These are phyloP conservation scores for Hemichromis elongatus DNA, from an alignment of 2,113 vertebrate genomes.

Conservation along the genomic window DNA sequence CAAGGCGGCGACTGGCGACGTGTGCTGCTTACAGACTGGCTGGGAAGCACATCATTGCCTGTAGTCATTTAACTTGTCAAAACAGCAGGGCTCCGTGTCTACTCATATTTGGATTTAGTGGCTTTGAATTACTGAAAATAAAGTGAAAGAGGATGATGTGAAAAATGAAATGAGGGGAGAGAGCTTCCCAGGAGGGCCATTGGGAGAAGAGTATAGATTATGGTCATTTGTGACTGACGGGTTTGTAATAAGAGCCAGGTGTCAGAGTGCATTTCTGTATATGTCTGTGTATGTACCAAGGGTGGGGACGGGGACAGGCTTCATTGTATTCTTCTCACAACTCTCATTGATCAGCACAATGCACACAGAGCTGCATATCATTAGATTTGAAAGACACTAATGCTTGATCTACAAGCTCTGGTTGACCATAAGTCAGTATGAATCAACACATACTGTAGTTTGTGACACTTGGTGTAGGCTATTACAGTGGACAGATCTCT, in stretches of 20 bases:
- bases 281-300: not conserved
- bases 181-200: slow-evolving; percentile 46
- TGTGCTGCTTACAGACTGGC: slow-evolving; percentile 63
- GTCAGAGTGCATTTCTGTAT: slow-evolving; percentile 28
- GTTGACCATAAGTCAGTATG: not conserved
- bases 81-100: slow-evolving; percentile 60
- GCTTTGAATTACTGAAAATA: slow-evolving; percentile 61
- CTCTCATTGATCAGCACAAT: slow-evolving; percentile 25
- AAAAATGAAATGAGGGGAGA: slow-evolving; percentile 50
- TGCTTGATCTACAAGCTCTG: not conserved
- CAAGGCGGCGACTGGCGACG: slow-evolving; percentile 35
- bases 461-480: not conserved
- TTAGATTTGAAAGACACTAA: not conserved
- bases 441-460: not conserved
- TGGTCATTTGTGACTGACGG: slow-evolving; percentile 51
- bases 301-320: not conserved
- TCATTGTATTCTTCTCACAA: slow-evolving; percentile 32
- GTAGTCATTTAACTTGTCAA: slow-evolving; percentile 73
- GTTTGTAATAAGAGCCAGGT: slow-evolving; percentile 44
- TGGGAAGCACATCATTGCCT: slow-evolving; percentile 61
- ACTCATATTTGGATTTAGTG: slow-evolving; percentile 55
- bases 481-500: not conserved
- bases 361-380: not conserved
- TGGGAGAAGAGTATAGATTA: slow-evolving; percentile 57
- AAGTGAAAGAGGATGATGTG: slow-evolving; percentile 62